Percentiles rank a stretch among this genome's conserved stretches.
Conservation (phyloP, 1,140 invertebrate genomes). For the Contarinia nasturtii region DNA sequence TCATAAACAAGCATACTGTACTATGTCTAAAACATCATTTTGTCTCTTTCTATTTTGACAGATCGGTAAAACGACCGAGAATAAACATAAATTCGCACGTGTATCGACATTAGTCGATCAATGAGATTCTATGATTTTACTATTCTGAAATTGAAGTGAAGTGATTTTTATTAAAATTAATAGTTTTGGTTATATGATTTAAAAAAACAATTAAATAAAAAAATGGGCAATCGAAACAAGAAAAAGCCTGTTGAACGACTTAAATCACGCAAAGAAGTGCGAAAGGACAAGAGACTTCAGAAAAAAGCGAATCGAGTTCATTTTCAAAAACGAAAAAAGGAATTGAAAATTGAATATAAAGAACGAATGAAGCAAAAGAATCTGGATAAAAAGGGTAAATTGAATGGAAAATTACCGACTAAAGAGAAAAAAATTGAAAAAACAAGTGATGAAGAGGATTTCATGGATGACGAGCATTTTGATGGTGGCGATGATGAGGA, state of each 20-base stretch:
- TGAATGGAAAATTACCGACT: constrained; percentile 7
- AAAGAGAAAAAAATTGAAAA: constrained; percentile 6
- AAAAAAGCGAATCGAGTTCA: constrained; percentile 31
- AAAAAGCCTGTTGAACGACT: not conserved
- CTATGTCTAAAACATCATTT: too few relatives aligned
- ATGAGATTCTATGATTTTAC: too few relatives aligned
- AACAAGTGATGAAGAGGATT: constrained; percentile 4
- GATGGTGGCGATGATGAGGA: constrained; percentile 15
- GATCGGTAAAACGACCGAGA: too few relatives aligned
- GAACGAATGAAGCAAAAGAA: not conserved
- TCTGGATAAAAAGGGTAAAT: constrained; percentile 2
- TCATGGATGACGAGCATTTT: not conserved
- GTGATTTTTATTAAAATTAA: too few relatives aligned
- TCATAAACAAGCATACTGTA: too few relatives aligned
- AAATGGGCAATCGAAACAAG: too few relatives aligned
- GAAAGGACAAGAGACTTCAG: constrained; percentile 34
- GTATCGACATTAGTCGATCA: too few relatives aligned
- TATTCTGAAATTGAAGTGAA: too few relatives aligned
- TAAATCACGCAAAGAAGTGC: constrained; percentile 34
- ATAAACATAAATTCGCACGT: too few relatives aligned
- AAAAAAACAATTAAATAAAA: too few relatives aligned
- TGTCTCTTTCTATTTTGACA: too few relatives aligned
- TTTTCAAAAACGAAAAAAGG: constrained; percentile 20
- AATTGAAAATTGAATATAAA: not conserved
- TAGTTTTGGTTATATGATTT: too few relatives aligned